Percentiles rank a stretch among this genome's conserved stretches.
Evolutionary conservation across 2,797 vertebrate genomes (phyloP).

Genomic region (Carapus acus): DNA sequence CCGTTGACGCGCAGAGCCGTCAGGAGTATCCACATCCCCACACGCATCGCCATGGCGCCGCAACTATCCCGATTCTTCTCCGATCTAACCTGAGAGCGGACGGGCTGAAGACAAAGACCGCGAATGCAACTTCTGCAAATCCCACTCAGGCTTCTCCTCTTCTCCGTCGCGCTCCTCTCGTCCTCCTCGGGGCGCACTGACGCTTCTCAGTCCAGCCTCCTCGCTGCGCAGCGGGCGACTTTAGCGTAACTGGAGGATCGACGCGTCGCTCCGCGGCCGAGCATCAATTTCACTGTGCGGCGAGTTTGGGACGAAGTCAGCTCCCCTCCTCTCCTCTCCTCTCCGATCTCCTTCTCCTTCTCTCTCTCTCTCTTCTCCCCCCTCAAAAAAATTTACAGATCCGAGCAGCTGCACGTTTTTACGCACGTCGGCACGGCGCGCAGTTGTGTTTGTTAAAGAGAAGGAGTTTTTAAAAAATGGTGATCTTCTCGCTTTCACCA

Average conservation of each 20-base stretch:
- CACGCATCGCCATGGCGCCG: conserved; percentile 70
- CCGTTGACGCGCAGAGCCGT: conserved; percentile 68
- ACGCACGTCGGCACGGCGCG: too few species aligned
- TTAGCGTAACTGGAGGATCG: conserved; percentile 38
- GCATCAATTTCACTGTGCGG: conserved; percentile 53
- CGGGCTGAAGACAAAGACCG: conserved; percentile 51
- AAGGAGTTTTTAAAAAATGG: conserved; percentile 27
- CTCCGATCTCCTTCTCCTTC: too few species aligned
- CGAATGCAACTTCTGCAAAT: conserved; percentile 73
- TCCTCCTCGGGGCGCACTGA: conserved; percentile 24
- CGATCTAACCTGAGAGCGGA: conserved; percentile 46
- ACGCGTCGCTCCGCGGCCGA: conserved; percentile 35
- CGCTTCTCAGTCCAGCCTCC: too few species aligned
- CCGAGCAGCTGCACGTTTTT: conserved; percentile 33
- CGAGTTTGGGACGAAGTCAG: conserved; percentile 21
- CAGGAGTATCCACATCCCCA: conserved; percentile 70
- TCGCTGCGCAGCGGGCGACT: conserved; percentile 40
- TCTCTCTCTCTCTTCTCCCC: too few species aligned
- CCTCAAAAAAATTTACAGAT: too few species aligned
- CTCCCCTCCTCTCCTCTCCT: too few species aligned
- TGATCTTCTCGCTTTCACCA: conserved; percentile 40
- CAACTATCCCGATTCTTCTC: conserved; percentile 61
- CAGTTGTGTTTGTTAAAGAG: too few species aligned
- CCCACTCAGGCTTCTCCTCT: conserved; percentile 41
- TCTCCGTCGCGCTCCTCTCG: conserved; percentile 11